These are phyloP conservation scores for Zaprionus gabonicus DNA, from an alignment of 1,140 invertebrate genomes.

Conservation along the genomic window DNA sequence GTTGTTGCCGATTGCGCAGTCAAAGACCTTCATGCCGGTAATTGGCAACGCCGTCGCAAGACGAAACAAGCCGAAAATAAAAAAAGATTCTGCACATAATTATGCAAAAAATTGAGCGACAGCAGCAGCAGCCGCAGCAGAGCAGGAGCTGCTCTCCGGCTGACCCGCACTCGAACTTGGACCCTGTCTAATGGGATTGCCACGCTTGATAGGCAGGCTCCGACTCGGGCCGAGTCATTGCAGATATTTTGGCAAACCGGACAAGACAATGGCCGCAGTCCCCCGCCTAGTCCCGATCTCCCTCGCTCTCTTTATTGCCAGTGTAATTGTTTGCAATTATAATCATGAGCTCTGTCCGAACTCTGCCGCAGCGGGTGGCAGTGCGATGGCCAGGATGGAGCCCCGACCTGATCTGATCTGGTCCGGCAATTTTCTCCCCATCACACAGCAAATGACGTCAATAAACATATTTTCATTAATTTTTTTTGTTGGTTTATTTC, in stretches of 20 bases:
- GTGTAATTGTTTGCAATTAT: conserved; percentile 79
- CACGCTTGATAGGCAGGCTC: conserved; percentile 50
- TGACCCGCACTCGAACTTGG: conserved; percentile 45
- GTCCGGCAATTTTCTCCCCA: conserved; percentile 65
- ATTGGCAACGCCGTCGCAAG: conserved; percentile 67
- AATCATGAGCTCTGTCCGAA: conserved; percentile 39
- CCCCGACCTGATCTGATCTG: conserved; percentile 17
- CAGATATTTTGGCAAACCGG: conserved; percentile 44
- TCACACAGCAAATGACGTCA: conserved; percentile 66
- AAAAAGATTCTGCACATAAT: conserved; percentile 60
- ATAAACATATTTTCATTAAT: conserved; percentile 74
- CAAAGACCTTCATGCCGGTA: conserved; percentile 82
- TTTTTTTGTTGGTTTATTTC: conserved; percentile 48
- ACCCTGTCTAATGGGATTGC: conserved; percentile 52
- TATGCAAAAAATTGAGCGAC: conserved; percentile 58
- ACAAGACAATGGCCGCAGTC: conserved; percentile 46
- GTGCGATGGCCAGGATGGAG: conserved; percentile 42
- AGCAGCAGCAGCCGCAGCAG: conserved; percentile 36
- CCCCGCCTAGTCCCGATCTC: neutral
- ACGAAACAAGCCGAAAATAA: conserved; percentile 35
- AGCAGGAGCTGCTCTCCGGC: conserved; percentile 38
- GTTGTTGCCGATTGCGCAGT: conserved; percentile 70
- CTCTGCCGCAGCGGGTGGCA: conserved; percentile 60
- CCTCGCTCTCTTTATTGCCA: conserved; percentile 47
- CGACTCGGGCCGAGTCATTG: conserved; percentile 20